Evolutionary conservation across 1,140 invertebrate genomes (phyloP), one percentile per base, ranked within the genome.

Genomic region (Thaumetopoea pityocampa): DNA sequence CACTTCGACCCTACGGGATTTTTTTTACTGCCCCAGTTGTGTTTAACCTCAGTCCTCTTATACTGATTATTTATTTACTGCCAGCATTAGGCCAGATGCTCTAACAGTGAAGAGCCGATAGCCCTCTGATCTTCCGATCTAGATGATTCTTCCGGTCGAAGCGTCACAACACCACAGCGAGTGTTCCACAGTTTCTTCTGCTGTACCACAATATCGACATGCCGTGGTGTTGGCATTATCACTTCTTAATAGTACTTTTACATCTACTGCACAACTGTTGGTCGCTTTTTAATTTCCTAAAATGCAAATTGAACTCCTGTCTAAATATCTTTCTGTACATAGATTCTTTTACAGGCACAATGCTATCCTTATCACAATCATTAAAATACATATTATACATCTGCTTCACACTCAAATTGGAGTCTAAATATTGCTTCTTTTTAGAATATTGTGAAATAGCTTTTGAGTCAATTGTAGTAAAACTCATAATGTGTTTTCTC

Each of bases 261-360:
- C 79, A 83, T 28, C 64, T 64, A 52, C 59, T 59, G 36, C 79
- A 83, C n/a, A 80, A 11, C 22, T 64, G 51, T 16, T 58, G 60
- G 3, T 64, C 67, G 43, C 59, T 46, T 41, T 85, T 86, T 6
- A 64, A 56, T 49, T 79, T 80, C 34, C 77, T 77, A 55, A 86
- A 83, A 63, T 76, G 63, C 32, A 87, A 62, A 68, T 87, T 86
- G 51, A 81, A 87, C 54, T 86, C 81, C 38, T 68, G 62, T 38
- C 74, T 80, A 49, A 86, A 83, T 40, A 85, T 82, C 45, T 84
- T 84, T 43, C 81, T 76, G 35, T 86, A 86, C 74, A 85, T 83
- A 2, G 79, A 82, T 35, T 85, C 77, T 57, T 85, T 86, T 0
- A 87, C 84, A 41, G 59, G 52, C 11, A 51, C 36, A 5, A 66